Conservation (phyloP, 2,888 invertebrate genomes). For the Luffia ferchaultella region DNA sequence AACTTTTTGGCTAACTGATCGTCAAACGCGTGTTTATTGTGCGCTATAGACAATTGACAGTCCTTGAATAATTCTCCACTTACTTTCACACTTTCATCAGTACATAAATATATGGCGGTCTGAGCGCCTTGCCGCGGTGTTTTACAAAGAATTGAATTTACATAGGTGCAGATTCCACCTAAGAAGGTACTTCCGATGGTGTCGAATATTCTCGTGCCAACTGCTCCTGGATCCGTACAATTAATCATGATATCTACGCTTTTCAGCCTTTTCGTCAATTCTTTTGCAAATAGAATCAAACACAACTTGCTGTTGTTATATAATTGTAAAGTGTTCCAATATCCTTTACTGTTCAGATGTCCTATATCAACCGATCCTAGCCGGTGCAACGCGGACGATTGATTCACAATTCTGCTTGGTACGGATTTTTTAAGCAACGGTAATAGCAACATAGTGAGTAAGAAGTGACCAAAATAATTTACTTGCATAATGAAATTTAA, state of each 20-base stretch:
- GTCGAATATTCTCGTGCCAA: slow-evolving; percentile 75
- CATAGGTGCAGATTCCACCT: too few species aligned
- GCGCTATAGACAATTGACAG: slow-evolving; percentile 69
- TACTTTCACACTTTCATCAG: slow-evolving; percentile 72
- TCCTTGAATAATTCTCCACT: slow-evolving; percentile 82
- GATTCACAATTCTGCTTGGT: slow-evolving; percentile 79
- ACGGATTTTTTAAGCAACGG: slow-evolving; percentile 77
- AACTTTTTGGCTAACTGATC: slow-evolving; percentile 74
- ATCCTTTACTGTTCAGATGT: slow-evolving; percentile 66
- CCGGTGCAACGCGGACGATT: slow-evolving; percentile 78
- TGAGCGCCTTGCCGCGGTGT: slow-evolving; percentile 82
- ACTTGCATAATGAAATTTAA: slow-evolving; percentile 90
- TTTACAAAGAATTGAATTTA: too few species aligned
- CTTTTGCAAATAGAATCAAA: slow-evolving; percentile 74
- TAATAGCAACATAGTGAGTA: slow-evolving; percentile 87
- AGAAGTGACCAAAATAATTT: slow-evolving; percentile 92
- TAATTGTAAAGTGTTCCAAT: slow-evolving; percentile 51
- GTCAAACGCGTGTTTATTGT: slow-evolving; percentile 65
- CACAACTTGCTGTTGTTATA: slow-evolving; percentile 77
- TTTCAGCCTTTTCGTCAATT: slow-evolving; percentile 72
- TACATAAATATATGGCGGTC: slow-evolving; percentile 76
- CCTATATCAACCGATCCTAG: slow-evolving; percentile 73
- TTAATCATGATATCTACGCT: slow-evolving; percentile 76
- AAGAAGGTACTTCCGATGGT: too few species aligned
- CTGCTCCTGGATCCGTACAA: slow-evolving; percentile 85